phyloP scores from a whole-genome alignment of 2,888 invertebrate species.

The Oegoconia quadripuncta region DNA sequence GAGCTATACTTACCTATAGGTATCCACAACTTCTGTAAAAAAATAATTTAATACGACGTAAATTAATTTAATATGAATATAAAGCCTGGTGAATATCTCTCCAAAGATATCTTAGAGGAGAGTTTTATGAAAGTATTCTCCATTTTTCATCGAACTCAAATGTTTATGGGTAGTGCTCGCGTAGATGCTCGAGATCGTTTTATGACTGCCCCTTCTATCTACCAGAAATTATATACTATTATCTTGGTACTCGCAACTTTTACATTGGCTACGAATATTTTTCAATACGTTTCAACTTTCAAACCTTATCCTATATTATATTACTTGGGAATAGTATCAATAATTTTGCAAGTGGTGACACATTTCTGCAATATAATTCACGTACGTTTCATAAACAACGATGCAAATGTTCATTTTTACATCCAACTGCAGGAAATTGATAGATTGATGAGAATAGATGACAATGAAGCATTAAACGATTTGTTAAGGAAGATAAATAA shows the following conservation, averaged over 20 bases:
- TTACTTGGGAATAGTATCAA: no score
- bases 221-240: conserved; percentile 42
- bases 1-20: no score
- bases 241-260: conserved; percentile 12
- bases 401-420: no score
- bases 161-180: conserved; percentile 40
- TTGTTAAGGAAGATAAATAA: no score
- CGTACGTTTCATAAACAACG: no score
- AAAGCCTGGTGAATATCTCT: conserved; percentile 34
- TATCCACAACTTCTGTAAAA: no score
- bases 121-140: conserved; percentile 34
- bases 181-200: conserved; percentile 41
- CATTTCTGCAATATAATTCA: no score
- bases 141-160: conserved; percentile 35
- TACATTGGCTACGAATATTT: background rate
- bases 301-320: background rate
- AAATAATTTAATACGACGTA: no score
- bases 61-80: conserved; percentile 3
- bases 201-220: conserved; percentile 36
- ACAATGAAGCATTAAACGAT: no score
- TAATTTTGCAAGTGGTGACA: no score
- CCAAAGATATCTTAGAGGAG: conserved; percentile 45
- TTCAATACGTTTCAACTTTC: background rate
- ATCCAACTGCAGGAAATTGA: no score
- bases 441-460: no score